Conservation (phyloP, 2,113 vertebrate species). For the Zosterops japonicus region DNA sequence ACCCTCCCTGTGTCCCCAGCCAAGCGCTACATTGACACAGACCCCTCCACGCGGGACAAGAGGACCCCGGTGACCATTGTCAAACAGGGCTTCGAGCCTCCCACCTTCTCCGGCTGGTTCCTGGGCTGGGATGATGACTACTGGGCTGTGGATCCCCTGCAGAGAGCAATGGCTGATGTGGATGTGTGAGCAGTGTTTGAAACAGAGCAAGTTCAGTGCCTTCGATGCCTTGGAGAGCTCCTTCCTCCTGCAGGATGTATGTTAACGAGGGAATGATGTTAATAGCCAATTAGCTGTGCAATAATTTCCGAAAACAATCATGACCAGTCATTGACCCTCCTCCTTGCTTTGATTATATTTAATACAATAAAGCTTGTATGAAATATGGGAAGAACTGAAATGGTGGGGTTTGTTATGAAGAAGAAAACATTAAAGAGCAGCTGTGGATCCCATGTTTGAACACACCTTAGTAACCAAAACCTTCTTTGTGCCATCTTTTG, state of each 20-base stretch:
- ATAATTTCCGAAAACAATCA: conserved; percentile 51
- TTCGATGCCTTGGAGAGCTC: conserved; percentile 61
- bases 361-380: conserved; percentile 76
- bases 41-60: conserved; percentile 86
- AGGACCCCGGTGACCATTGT: conserved; percentile 86
- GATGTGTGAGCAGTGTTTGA: conserved; percentile 69
- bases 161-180: conserved; percentile 89
- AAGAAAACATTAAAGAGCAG: background rate
- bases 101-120: conserved; percentile 97
- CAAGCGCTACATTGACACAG: conserved; percentile 88
- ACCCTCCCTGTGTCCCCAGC: conserved; percentile 73
- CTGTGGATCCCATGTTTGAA: background rate
- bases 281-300: conserved; percentile 69
- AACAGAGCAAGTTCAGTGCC: background rate
- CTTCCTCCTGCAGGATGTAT: conserved; percentile 39
- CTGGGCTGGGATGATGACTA: conserved; percentile 94
- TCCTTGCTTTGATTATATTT: conserved; percentile 68
- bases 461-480: background rate
- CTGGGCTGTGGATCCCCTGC: conserved; percentile 89
- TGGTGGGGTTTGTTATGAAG: background rate
- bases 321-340: conserved; percentile 6
- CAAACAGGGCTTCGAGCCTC: conserved; percentile 90
- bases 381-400: background rate
- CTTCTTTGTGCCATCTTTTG: background rate
- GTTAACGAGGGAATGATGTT: conserved; percentile 46